These are phyloP conservation scores for Nasonia oneida DNA, from an alignment of 2,888 invertebrate species.

Conservation along the genomic window DNA sequence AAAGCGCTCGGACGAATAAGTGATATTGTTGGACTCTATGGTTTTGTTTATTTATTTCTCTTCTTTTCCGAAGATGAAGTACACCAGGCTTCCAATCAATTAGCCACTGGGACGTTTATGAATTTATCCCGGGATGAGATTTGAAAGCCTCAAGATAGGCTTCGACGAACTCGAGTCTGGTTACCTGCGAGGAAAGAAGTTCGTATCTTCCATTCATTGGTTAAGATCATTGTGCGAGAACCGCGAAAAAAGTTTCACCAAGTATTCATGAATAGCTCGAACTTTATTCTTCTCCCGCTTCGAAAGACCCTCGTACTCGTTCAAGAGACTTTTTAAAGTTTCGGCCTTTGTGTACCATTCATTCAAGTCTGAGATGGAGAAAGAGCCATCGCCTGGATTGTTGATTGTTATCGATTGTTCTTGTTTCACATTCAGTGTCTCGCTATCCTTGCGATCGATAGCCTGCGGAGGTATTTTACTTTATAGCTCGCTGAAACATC, in stretches of 20 bases:
- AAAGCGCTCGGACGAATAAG: constrained; percentile 73
- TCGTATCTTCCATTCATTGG: constrained; percentile 2
- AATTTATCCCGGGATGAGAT: constrained; percentile 1
- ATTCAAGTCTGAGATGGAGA: constrained; percentile 22
- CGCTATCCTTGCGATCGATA: not conserved
- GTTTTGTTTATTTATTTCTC: not conserved
- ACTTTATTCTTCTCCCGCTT: constrained; percentile 70
- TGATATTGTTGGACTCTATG: constrained; percentile 71
- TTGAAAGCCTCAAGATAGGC: constrained; percentile 65
- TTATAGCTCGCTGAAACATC: not conserved
- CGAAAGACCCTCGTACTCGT: constrained; percentile 69
- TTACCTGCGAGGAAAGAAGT: constrained; percentile 57
- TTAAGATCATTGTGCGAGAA: not conserved
- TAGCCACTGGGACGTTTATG: not conserved
- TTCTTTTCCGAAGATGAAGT: not conserved
- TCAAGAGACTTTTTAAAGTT: constrained; percentile 68
- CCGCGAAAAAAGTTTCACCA: constrained; percentile 65
- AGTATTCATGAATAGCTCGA: constrained; percentile 71
- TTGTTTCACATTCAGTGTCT: not conserved
- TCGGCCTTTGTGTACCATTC: constrained; percentile 68
- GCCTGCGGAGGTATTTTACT: not conserved
- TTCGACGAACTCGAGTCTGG: constrained; percentile 66
- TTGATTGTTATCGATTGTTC: constrained; percentile 19
- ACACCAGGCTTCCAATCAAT: not conserved
- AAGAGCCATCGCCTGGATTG: not conserved